phyloP scores from a whole-genome alignment of 2,888 invertebrate species.

The Ochlodes sylvanus region DNA sequence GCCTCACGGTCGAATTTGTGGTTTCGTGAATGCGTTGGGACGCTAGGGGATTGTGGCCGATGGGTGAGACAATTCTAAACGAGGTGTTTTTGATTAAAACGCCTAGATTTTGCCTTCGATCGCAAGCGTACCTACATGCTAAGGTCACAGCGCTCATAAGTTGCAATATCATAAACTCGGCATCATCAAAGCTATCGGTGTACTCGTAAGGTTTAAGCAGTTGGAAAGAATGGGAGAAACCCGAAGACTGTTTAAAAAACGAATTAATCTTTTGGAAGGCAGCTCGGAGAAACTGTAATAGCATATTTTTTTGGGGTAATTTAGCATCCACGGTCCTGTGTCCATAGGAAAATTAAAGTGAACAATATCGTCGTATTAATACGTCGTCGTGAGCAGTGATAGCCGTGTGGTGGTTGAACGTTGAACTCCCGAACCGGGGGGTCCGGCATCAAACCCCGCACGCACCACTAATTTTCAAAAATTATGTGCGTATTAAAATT shows the following conservation, averaged over 20 bases:
- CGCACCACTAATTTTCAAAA: too few species aligned
- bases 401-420: too few species aligned
- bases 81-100: too few species aligned
- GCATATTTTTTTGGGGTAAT: constrained; percentile 16
- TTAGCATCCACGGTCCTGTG: constrained; percentile 9
- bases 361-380: not conserved
- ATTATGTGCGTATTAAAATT: too few species aligned
- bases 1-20: too few species aligned
- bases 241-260: constrained; percentile 5
- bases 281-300: constrained; percentile 10
- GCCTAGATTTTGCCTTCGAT: not conserved
- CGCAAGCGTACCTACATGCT: not conserved
- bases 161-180: not conserved
- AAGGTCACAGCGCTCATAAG: not conserved
- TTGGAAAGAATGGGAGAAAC: not conserved
- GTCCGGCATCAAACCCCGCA: too few species aligned
- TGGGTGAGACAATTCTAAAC: too few species aligned
- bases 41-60: too few species aligned
- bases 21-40: too few species aligned
- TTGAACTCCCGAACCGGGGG: too few species aligned
- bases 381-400: too few species aligned
- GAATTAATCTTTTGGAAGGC: constrained; percentile 15
- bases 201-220: not conserved
- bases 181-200: not conserved
- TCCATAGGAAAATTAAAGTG: not conserved